Evolutionary conservation across 1,140 invertebrate species (phyloP), one percentile per base, ranked within the genome.

Genomic region (Meloidogyne hapla): DNA sequence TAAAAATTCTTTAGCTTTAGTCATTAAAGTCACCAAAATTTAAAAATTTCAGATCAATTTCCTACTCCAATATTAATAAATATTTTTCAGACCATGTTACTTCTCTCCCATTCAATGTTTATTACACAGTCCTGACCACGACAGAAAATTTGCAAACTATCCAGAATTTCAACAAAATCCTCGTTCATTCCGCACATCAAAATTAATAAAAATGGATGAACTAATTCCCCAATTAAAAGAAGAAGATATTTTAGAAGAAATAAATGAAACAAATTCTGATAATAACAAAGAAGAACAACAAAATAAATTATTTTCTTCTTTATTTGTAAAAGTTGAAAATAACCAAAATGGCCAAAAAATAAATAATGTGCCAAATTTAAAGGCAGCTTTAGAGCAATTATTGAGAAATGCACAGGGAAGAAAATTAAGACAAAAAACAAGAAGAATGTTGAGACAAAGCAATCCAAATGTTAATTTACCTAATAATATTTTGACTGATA

Each of bases 71-170:
- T n/a, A n/a, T n/a, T n/a, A n/a, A n/a, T n/a, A n/a, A n/a, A 4
- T 42, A 42, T 40, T 70, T 23, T 33, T 45, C 42, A 40, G 74
- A 38, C 74, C 74, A 33, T 75, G 74, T 65, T 75, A 75, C 38
- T 75, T 75, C 38, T 75, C 74, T 5, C 74, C 74, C 15, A 63
- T 75, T 1, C 74, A 75, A 28, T 75, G 74, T 69, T 63, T 75
- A 13, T 26, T 75, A 33, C 23, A 69, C n/a, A 68, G 42, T n/a
- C 74, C 74, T 21, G 69, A 61, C 6, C 69, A 70, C 13, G 25
- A 70, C n/a, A 26, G 69, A 18, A 28, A 26, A 28, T 70, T 70
- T n/a, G 69, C 8, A 26, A 70, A 70, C n/a, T 61, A 70, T 33
- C 69, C 69, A 42, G 61, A 70, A 28, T 70, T 70, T 61, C 45